Evolutionary conservation across 2,797 vertebrate genomes (phyloP), one percentile per base, ranked within the genome.

Genomic region (Eptatretus atami): DNA sequence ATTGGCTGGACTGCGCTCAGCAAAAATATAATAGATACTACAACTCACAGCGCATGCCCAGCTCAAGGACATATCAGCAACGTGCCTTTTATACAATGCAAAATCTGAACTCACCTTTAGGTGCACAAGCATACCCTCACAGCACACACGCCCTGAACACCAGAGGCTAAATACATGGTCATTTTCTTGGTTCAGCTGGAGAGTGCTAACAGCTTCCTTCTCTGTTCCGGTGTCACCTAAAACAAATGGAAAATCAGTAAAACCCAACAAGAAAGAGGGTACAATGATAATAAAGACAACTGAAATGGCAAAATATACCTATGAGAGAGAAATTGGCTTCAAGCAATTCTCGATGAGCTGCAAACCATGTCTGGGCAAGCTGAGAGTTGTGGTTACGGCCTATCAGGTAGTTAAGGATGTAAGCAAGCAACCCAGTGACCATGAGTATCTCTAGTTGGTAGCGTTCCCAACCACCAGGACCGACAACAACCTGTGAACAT

Each of bases 371-470:
- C 57, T 61, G 57, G 24, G 57, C 57, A n/a, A 61, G 57, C 57
- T 61, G 57, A 24, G 15, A n/a, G 57, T 61, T 61, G 15, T 61
- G 15, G 57, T 61, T 61, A 24, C 57, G 57, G 9, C 57, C 57
- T n/a, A 61, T n/a, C 57, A 61, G 57, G 57, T 61, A 61, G 57
- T 61, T 61, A 24, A 61, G 57, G 11, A 61, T 61, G 57, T 61
- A 61, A 24, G 57, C 57, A n/a, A 24, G 10, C 15, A 61, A 24
- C 15, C 57, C 57, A 24, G 57, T 24, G 9, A 24, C 57, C 57
- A 61, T 61, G 57, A 61, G 57, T n/a, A 61, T 61, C 57, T 61
- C 57, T 10, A 61, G 57, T 24, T 61, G 57, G 57, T 61, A 61
- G 57, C 57, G 57, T n/a, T 61, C 57, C 57, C 57, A 61, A 24